Evolutionary conservation across 2,797 vertebrate genomes (phyloP).

Genomic region (Gambelia wislizenii): DNA sequence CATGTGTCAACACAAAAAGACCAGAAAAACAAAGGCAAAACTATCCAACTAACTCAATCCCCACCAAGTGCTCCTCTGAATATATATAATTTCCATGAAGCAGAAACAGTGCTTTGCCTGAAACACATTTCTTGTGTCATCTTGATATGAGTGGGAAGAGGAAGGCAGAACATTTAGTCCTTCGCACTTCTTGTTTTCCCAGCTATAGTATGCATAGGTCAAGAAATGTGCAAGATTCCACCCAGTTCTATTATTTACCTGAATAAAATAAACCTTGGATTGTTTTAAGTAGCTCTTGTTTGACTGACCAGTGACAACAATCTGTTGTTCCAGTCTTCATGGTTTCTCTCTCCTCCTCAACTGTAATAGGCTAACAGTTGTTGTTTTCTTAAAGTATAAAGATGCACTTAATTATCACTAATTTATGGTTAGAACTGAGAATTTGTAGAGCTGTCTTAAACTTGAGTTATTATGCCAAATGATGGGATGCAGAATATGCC

Average conservation of each 20-base stretch:
- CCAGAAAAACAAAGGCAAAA: not conserved
- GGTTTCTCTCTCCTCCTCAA: not conserved
- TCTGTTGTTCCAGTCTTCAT: not conserved
- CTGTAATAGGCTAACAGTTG: not conserved
- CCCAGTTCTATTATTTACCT: not conserved
- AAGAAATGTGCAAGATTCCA: slow-evolving; percentile 31
- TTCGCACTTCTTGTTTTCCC: slow-evolving; percentile 25
- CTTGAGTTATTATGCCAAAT: too few relatives aligned
- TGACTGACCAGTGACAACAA: not conserved
- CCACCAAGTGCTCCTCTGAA: not conserved
- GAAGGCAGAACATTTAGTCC: slow-evolving; percentile 35
- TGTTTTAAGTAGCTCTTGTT: not conserved
- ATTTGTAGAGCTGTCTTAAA: not conserved
- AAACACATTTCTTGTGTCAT: slow-evolving; percentile 26
- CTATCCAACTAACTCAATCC: not conserved
- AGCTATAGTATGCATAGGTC: slow-evolving; percentile 9
- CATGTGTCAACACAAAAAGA: not conserved
- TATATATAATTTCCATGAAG: slow-evolving; percentile 9
- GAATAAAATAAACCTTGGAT: not conserved
- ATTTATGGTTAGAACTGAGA: not conserved
- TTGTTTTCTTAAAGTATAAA: not conserved
- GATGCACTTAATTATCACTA: not conserved
- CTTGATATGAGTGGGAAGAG: slow-evolving; percentile 41
- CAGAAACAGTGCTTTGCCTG: slow-evolving; percentile 1
- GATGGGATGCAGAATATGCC: too few relatives aligned